Percentiles rank a stretch among this genome's conserved stretches.
These are phyloP conservation scores for Bombus pascuorum DNA, from an alignment of 1,140 invertebrate genomes.

Conservation along the genomic window DNA sequence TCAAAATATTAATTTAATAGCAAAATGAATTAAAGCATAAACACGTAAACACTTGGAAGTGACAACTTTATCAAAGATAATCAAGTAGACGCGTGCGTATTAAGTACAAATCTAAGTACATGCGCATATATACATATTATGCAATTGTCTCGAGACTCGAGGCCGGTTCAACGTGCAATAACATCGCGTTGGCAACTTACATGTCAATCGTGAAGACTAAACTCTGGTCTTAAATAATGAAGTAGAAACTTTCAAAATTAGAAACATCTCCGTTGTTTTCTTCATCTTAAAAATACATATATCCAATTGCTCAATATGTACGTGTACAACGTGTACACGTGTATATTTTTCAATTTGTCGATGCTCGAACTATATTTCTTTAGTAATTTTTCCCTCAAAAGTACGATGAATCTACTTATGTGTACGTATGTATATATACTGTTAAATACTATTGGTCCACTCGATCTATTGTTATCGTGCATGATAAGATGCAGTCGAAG, in stretches of 20 bases:
- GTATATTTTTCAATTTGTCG: background rate
- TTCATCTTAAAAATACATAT: background rate
- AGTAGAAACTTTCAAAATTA: background rate
- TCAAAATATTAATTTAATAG: background rate
- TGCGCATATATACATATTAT: too few species aligned
- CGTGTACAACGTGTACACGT: background rate
- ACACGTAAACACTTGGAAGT: background rate
- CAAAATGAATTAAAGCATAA: background rate
- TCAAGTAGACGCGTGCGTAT: too few species aligned
- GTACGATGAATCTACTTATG: background rate
- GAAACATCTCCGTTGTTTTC: background rate
- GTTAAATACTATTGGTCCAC: background rate
- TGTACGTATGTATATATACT: background rate
- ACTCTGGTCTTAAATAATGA: background rate
- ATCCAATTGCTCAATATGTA: background rate
- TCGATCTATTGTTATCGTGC: background rate
- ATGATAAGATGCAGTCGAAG: background rate
- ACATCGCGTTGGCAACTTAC: too few species aligned
- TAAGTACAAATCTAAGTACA: too few species aligned
- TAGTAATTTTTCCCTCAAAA: background rate
- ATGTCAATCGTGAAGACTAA: background rate
- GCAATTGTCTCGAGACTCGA: too few species aligned
- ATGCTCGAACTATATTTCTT: background rate
- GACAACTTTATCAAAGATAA: background rate
- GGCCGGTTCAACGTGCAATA: too few species aligned